Evolutionary conservation across 1,140 invertebrate species (phyloP).

Genomic region (Drosophila littoralis): DNA sequence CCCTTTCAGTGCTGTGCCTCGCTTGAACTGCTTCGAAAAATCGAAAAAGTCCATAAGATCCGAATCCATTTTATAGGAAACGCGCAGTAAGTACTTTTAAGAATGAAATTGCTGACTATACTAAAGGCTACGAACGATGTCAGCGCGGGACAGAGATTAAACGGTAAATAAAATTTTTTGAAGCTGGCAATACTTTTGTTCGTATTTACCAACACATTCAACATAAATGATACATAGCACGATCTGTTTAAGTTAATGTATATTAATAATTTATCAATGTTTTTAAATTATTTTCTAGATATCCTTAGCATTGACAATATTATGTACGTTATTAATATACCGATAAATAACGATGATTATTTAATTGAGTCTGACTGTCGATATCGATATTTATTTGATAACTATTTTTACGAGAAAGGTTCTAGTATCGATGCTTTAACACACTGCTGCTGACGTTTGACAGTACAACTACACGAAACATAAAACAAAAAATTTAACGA

Average conservation of each 20-base stretch:
- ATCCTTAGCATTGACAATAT: too few species aligned
- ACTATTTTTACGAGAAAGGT: neutral
- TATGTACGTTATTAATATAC: neutral
- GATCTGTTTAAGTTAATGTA: neutral
- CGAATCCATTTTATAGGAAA: conserved; percentile 54
- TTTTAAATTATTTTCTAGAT: neutral
- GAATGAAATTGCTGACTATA: neutral
- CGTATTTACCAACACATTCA: neutral
- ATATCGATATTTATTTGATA: neutral
- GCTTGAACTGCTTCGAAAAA: conserved; percentile 72
- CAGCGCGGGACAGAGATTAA: conserved; percentile 13
- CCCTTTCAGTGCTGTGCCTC: conserved; percentile 29
- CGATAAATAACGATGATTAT: neutral
- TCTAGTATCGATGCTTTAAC: conserved; percentile 9
- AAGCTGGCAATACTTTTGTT: conserved; percentile 3
- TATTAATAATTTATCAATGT: neutral
- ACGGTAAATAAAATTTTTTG: conserved; percentile 43
- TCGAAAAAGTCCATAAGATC: conserved; percentile 76
- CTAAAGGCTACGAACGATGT: neutral
- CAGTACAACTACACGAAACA: conserved; percentile 5
- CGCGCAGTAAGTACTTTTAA: neutral
- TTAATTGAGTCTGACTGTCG: neutral
- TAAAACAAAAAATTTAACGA: neutral
- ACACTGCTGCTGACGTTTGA: conserved; percentile 26
- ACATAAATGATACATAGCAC: neutral